Evolutionary conservation across 64 coral and sea anemone species (phyloP).

Genomic region (Pachyseris speciosa): DNA sequence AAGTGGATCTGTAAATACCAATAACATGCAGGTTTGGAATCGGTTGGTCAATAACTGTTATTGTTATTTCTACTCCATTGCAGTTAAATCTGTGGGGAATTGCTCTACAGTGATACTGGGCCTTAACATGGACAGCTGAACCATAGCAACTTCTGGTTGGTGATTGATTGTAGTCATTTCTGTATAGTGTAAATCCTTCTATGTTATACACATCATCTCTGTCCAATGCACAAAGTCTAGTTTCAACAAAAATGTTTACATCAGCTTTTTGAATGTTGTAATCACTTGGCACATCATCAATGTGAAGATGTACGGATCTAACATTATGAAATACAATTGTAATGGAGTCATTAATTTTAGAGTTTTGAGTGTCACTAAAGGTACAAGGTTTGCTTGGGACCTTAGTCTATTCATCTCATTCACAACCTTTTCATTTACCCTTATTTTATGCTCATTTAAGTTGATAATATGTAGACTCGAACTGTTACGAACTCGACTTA

Average conservation of each 20-base stretch:
- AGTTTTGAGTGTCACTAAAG: slow-evolving; percentile 7
- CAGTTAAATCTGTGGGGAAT: slow-evolving; percentile 55
- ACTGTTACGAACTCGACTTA: slow-evolving; percentile 48
- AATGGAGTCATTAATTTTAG: slow-evolving; percentile 31
- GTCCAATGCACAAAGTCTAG: slow-evolving; percentile 25
- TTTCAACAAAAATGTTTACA: slow-evolving; percentile 66
- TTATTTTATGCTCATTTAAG: slow-evolving; percentile 42
- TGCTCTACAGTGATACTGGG: not conserved
- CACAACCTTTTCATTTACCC: slow-evolving; percentile 47
- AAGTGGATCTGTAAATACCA: slow-evolving; percentile 36
- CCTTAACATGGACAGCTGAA: slow-evolving; percentile 5
- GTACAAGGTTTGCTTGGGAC: slow-evolving; percentile 37
- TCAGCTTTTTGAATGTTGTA: slow-evolving; percentile 45
- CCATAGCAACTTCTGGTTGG: too few relatives aligned
- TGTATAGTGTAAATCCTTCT: slow-evolving; percentile 43
- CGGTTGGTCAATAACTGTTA: slow-evolving; percentile 29
- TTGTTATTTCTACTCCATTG: slow-evolving; percentile 70
- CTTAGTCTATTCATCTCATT: slow-evolving; percentile 58
- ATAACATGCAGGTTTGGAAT: slow-evolving; percentile 42
- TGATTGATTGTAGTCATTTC: too few relatives aligned
- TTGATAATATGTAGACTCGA: slow-evolving; percentile 17
- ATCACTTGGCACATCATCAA: slow-evolving; percentile 40
- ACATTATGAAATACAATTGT: slow-evolving; percentile 67
- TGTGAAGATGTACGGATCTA: slow-evolving; percentile 67
- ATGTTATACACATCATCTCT: slow-evolving; percentile 10